A percentile compares a stretch with the other conserved stretches of the same genome.
Conservation (phyloP, 2,888 invertebrate genomes). For the Hololepta plana region DNA sequence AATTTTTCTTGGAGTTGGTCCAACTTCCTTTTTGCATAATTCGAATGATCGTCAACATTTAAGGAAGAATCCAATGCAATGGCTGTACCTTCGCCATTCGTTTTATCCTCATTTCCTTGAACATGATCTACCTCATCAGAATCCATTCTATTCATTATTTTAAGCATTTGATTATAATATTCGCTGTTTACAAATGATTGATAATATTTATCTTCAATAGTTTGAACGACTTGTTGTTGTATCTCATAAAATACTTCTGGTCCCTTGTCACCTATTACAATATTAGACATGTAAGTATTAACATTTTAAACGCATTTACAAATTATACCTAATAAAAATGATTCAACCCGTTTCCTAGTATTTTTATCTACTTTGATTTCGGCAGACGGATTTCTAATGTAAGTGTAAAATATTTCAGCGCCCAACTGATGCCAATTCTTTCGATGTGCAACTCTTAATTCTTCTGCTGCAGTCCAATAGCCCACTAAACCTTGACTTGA, state of each 20-base stretch:
- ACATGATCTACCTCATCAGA: conserved; percentile 32
- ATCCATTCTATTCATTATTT: conserved; percentile 44
- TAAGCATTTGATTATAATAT: conserved; percentile 60
- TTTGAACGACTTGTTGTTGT: conserved; percentile 59
- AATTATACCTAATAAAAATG: conserved; percentile 45
- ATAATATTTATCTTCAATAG: conserved; percentile 74
- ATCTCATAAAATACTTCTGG: conserved; percentile 79
- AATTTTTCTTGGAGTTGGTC: conserved; percentile 71
- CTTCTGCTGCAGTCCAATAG: conserved; percentile 76
- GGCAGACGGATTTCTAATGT: conserved; percentile 62
- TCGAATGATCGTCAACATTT: conserved; percentile 62
- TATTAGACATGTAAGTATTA: background rate
- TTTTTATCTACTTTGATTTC: conserved; percentile 69
- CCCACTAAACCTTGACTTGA: conserved; percentile 72
- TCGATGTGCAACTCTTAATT: conserved; percentile 56
- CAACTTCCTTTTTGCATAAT: conserved; percentile 62
- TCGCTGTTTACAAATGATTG: conserved; percentile 76
- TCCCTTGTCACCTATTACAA: conserved; percentile 54
- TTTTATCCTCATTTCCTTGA: conserved; percentile 24
- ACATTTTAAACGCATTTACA: background rate
- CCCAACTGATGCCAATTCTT: conserved; percentile 71
- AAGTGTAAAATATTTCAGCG: conserved; percentile 83
- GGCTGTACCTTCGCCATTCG: conserved; percentile 34
- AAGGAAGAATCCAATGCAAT: conserved; percentile 35
- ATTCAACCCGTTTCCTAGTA: conserved; percentile 69